phyloP scores from a whole-genome alignment of 2,888 invertebrate genomes.

The Phasia obesa region DNA sequence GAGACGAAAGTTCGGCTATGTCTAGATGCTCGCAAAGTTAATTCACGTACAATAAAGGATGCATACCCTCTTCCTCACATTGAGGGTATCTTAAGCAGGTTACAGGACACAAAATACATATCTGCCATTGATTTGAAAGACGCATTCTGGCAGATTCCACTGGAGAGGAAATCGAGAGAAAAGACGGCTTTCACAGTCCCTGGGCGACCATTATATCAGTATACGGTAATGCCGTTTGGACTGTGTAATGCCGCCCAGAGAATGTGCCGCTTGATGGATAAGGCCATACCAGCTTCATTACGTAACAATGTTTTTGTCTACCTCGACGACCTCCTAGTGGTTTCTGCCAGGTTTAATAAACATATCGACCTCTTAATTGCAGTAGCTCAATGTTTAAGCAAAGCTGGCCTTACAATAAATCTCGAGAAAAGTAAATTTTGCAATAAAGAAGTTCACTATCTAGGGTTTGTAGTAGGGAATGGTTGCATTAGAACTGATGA shows the following conservation, averaged over 20 bases:
- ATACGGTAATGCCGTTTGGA: conserved; percentile 1
- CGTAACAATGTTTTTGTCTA: not conserved
- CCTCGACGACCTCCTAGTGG: not conserved
- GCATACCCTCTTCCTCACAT: not conserved
- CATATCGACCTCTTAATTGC: not conserved
- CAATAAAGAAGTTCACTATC: conserved; percentile 16
- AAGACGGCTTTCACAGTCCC: conserved; percentile 26
- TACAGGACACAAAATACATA: conserved; percentile 53
- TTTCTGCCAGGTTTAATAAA: not conserved
- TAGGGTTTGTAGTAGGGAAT: conserved; percentile 38
- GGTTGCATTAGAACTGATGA: not conserved
- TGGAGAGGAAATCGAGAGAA: conserved; percentile 8
- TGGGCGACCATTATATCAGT: conserved; percentile 19
- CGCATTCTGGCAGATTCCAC: conserved; percentile 18
- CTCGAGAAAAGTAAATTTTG: not conserved
- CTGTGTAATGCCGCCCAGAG: not conserved
- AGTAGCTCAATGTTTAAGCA: conserved; percentile 2
- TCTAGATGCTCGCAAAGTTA: not conserved
- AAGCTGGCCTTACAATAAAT: not conserved
- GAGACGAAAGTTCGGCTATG: not conserved
- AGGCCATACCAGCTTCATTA: not conserved
- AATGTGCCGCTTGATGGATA: conserved; percentile 58
- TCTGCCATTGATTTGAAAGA: conserved; percentile 61
- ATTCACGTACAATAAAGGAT: conserved; percentile 4
- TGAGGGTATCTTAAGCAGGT: conserved; percentile 6